phyloP scores from a whole-genome alignment of 2,888 invertebrate species.

The Leptarthrus brevirostris region DNA sequence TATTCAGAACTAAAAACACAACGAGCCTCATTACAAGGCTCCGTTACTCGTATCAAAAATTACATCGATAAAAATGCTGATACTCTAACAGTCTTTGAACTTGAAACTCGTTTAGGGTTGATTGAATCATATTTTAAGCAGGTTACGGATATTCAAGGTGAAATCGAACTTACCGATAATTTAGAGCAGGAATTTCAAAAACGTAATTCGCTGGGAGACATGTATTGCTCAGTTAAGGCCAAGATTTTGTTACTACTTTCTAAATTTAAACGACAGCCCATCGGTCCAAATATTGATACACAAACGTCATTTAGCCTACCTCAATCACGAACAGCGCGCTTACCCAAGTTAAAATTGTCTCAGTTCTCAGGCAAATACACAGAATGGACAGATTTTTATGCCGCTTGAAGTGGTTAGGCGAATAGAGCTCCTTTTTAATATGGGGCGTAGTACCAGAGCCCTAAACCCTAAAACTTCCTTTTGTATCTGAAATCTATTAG shows the following conservation, averaged over 20 bases:
- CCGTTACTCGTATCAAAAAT: not conserved
- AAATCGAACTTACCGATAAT: not conserved
- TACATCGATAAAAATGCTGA: not conserved
- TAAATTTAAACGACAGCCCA: not conserved
- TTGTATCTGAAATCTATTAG: too few relatives aligned
- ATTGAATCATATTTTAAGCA: not conserved
- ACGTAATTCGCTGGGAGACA: not conserved
- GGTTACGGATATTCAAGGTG: not conserved
- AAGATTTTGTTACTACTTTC: not conserved
- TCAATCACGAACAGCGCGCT: not conserved
- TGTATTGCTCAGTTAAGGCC: not conserved
- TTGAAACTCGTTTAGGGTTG: not conserved
- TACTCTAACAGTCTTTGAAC: not conserved
- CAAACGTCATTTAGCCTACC: too few relatives aligned
- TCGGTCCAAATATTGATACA: too few relatives aligned
- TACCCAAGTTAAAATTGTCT: constrained; percentile 34
- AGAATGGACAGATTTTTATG: constrained; percentile 41
- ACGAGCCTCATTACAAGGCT: not conserved
- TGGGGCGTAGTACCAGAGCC: too few relatives aligned
- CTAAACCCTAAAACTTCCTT: too few relatives aligned
- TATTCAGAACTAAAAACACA: not conserved
- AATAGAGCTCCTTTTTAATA: too few relatives aligned
- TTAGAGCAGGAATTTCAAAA: not conserved
- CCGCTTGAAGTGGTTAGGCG: too few relatives aligned
- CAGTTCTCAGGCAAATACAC: constrained; percentile 36